phyloP scores from a whole-genome alignment of 2,888 invertebrate genomes.

The Elgonia sp. region DNA sequence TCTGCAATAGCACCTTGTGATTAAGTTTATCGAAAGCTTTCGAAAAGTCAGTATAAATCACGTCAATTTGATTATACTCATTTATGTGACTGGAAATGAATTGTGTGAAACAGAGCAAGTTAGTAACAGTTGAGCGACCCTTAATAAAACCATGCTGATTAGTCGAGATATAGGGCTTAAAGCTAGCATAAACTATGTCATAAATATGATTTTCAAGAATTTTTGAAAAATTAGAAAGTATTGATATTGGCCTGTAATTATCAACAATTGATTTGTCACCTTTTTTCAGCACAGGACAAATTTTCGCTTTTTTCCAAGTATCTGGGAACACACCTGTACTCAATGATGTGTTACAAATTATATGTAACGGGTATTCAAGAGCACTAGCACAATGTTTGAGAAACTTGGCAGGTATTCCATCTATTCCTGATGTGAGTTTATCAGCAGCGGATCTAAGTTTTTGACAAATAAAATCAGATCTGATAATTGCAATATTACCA shows the following conservation, averaged over 20 bases:
- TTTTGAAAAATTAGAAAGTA: background rate
- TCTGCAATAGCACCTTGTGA: background rate
- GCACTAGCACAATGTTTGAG: background rate
- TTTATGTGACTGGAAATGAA: background rate
- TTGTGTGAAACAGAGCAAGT: constrained; percentile 1
- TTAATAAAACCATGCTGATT: constrained; percentile 11
- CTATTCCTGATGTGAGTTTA: background rate
- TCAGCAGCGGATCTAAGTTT: background rate
- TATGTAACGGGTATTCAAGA: constrained; percentile 1
- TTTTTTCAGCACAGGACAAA: background rate
- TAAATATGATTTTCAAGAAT: constrained; percentile 14
- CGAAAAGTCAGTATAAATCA: constrained; percentile 2
- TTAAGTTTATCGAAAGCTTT: background rate
- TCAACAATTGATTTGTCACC: constrained; percentile 1
- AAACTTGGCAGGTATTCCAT: background rate
- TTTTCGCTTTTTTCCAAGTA: background rate
- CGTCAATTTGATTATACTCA: constrained; percentile 5
- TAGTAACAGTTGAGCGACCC: background rate
- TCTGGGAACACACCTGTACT: background rate
- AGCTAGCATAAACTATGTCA: background rate
- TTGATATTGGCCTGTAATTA: background rate
- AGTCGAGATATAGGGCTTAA: background rate
- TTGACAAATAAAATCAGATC: background rate
- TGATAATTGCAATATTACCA: background rate
- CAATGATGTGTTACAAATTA: background rate